Evolutionary conservation across 2,888 invertebrate species (phyloP), one percentile per base, ranked within the genome.

Genomic region (Philereme transversata): DNA sequence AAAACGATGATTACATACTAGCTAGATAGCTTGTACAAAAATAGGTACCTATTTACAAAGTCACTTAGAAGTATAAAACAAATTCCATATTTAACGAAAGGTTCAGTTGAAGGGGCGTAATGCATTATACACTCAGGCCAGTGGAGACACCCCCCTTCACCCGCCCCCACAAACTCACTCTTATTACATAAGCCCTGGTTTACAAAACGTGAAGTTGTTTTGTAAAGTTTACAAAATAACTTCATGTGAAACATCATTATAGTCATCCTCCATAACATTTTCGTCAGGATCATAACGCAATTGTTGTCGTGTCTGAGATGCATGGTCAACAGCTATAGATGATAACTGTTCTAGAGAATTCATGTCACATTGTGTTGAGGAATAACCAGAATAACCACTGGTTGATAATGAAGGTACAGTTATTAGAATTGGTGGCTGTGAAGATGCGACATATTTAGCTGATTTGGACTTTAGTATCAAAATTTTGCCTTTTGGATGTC

Each of bases 391-490:
- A 22, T 22, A 22, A 22, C 22, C 22, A 22, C 22, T 3, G 22
- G 22, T 22, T 22, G 44, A n/a, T 34, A 7, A 10, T 8, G 55
- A 48, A 34, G 63, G 59, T 22, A 51, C 56, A 43, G 56, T 63
- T 41, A 63, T 59, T 34, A 63, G 45, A 55, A 63, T 59, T 4
- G 63, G 63, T 46, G 55, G 63, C 46, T 63, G 59, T 36, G 48
- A 46, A 35, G 52, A 56, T 41, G 56, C 41, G 3, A 50, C 45
- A 58, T 43, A 54, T 46, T 56, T 53, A 22, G 33, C 6, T 8
- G 51, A 46, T 36, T 57, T 63, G 10, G 59, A 50, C 11, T 62
- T 62, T 8, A 45, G 36, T 0, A 63, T 50, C 5, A 52, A 34
- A 38, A 63, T 60, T 47, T 56, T 56, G 4, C 63, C 63, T 50